Conservation (phyloP, 2,113 vertebrate species). For the Bagarius yarrelli region DNA sequence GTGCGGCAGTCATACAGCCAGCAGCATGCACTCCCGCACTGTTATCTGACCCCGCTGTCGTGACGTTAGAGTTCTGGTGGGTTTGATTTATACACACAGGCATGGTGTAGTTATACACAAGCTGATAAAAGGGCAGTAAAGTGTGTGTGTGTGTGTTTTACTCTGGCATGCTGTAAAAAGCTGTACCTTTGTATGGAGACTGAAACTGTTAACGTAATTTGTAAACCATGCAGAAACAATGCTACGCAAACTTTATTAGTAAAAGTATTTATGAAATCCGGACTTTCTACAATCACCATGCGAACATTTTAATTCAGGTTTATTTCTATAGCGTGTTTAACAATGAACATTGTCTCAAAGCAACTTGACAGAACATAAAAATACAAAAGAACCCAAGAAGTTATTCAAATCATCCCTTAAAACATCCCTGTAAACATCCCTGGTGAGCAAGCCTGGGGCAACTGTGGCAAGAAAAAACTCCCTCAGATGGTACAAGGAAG, state of each 20-base stretch:
- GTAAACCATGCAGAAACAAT: background rate
- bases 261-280: background rate
- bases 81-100: background rate
- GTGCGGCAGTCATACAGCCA: background rate
- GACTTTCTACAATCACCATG: no score
- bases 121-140: background rate
- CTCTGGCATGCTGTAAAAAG: background rate
- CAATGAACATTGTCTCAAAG: no score
- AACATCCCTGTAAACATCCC: no score
- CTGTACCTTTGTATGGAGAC: background rate
- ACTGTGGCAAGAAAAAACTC: no score
- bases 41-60: slow-evolving; percentile 22
- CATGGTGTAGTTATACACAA: background rate
- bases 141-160: background rate
- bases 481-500: no score
- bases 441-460: no score
- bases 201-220: background rate
- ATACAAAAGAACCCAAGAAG: no score
- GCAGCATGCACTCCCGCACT: slow-evolving; percentile 10
- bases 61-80: background rate
- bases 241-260: background rate
- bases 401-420: no score
- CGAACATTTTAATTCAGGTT: no score
- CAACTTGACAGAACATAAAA: no score
- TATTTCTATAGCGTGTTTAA: no score